Conservation (phyloP, 2,888 invertebrate species). For the Xanthorhoe spadicearia region DNA sequence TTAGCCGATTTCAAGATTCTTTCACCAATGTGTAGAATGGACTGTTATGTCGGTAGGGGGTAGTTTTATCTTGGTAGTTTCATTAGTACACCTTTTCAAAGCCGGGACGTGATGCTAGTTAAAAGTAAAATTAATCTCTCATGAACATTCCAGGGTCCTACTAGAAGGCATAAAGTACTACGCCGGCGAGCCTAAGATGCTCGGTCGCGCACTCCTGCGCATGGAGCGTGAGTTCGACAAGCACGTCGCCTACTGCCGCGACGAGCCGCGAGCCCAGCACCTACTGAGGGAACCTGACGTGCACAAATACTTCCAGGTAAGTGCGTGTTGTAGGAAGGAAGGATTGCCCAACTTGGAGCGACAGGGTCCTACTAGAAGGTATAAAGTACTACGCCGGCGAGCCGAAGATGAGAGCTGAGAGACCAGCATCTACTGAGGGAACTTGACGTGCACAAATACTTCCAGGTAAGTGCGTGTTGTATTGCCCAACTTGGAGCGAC, state of each 20-base stretch:
- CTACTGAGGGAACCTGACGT: slow-evolving; percentile 89
- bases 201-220: slow-evolving; percentile 94
- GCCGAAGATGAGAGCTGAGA: slow-evolving; percentile 92
- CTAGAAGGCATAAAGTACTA: slow-evolving; percentile 97
- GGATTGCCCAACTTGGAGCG: too few species aligned
- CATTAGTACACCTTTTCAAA: too few species aligned
- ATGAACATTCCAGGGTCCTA: slow-evolving; percentile 89
- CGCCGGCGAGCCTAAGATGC: slow-evolving; percentile 93
- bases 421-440: slow-evolving; percentile 92
- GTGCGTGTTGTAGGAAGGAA: too few species aligned
- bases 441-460: slow-evolving; percentile 89
- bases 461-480: slow-evolving; percentile 92
- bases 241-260: slow-evolving; percentile 95
- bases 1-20: too few species aligned
- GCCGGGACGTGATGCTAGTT: too few species aligned
- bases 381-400: slow-evolving; percentile 96
- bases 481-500: too few species aligned
- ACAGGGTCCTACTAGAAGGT: slow-evolving; percentile 95
- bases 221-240: slow-evolving; percentile 97
- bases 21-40: too few species aligned
- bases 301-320: slow-evolving; percentile 92
- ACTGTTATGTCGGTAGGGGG: too few species aligned
- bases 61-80: too few species aligned
- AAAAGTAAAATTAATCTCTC: too few species aligned
- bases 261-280: slow-evolving; percentile 93